Base-by-base conservation (phyloP, 2,113 vertebrate species). In the Nothoprocta pentlandii region DNA sequence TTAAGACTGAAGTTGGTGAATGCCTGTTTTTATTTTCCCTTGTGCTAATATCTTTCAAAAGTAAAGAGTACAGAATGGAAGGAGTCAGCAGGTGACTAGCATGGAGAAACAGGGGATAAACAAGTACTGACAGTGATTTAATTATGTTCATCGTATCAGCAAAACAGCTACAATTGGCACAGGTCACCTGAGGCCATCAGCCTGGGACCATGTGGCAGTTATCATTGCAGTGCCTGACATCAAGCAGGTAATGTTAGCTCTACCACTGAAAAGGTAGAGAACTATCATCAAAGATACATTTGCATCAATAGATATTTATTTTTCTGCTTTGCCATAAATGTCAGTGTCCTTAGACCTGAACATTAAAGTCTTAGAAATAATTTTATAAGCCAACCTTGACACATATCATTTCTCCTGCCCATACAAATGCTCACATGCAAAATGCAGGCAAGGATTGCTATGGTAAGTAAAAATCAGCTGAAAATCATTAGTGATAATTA, bases 241-340 rank as follows among this genome's bases (percentile, higher is more conserved):
- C 96, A 97, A 97, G 97, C 97, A 95, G 94, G 94, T 93, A 94
- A 98, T 93, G 97, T 98, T 98, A 98, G 98, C 98, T 98, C 97
- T 92, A 63, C 93, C 96, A 94, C 98, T 97, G 97, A 98, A 98
- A 98, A 94, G 94, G 91, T 97, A 94, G 98, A 49, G 98, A 98
- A 97, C 98, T 98, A 96, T 80, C 95, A 98, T 98, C 98, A 98
- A 97, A 97, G 98, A 98, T 98, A 98, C 94, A 96, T 96, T 96
- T 96, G 97, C 98, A 97, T 97, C 98, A 97, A 97, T 96, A 98
- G 97, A 98, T 98, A 98, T 98, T 98, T 97, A 98, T 98, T 98
- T 98, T 97, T 92, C 93, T 97, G 97, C 97, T 98, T 97, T 86
- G 95, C 97, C 95, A 94, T 96, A 96, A 98, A 98, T 96, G 97